phyloP scores from a whole-genome alignment of 2,888 invertebrate species.

The Plagodis dolabraria region DNA sequence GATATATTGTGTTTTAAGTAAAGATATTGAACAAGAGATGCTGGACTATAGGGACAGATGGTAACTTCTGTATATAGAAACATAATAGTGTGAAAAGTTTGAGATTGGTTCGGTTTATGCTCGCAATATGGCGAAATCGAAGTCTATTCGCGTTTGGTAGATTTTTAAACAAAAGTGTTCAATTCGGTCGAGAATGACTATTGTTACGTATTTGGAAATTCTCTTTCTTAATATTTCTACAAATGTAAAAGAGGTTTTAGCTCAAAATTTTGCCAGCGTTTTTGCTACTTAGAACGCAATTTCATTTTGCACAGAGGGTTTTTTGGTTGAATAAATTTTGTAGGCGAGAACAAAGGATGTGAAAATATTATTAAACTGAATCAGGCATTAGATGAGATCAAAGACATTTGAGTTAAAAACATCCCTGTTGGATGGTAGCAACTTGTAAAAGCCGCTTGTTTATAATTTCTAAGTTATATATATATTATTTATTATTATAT shows the following conservation, averaged over 20 bases:
- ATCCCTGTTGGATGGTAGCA: too few species aligned
- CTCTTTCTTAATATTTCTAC: not conserved
- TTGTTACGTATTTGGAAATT: constrained; percentile 1
- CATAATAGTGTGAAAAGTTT: constrained; percentile 43
- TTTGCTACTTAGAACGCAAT: not conserved
- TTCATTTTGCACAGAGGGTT: too few species aligned
- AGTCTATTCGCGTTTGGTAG: constrained; percentile 10
- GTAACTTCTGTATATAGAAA: constrained; percentile 37
- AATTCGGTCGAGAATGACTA: not conserved
- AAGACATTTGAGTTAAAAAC: too few species aligned
- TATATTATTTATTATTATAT: too few species aligned
- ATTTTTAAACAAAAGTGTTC: constrained; percentile 12
- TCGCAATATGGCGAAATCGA: constrained; percentile 35
- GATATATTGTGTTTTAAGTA: not conserved
- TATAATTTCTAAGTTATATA: too few species aligned
- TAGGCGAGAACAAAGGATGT: too few species aligned
- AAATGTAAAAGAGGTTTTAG: not conserved
- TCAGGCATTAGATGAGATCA: too few species aligned
- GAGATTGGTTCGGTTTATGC: constrained; percentile 46
- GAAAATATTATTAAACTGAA: too few species aligned
- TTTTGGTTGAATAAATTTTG: too few species aligned
- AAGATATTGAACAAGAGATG: not conserved
- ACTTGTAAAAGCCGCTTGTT: too few species aligned
- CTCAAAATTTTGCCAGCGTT: not conserved
- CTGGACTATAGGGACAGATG: constrained; percentile 32